These are phyloP conservation scores for Podarcis siculus DNA, from an alignment of 2,797 vertebrate species.

Conservation along the genomic window DNA sequence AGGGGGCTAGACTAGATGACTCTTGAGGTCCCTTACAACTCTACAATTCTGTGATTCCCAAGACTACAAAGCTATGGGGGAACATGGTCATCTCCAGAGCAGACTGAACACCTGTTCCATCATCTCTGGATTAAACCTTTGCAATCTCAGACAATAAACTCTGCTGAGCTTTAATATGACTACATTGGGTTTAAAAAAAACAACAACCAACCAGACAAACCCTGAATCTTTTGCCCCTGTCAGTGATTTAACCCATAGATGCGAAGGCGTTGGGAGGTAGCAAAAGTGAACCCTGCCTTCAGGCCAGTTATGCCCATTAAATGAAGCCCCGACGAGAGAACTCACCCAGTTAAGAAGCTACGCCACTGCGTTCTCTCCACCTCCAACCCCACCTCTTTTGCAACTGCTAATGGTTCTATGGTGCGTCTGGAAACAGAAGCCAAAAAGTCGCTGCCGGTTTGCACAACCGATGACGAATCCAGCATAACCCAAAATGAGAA, in stretches of 20 bases:
- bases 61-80: not conserved
- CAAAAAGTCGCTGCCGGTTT: not conserved
- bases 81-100: no score
- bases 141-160: no score
- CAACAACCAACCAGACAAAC: no score
- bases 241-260: slow-evolving; percentile 59
- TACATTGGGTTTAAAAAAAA: no score
- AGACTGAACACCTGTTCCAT: not conserved
- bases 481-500: not conserved
- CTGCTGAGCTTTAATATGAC: not conserved
- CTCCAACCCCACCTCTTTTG: no score
- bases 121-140: no score
- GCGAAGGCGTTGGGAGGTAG: slow-evolving; percentile 23
- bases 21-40: no score
- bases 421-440: not conserved
- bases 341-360: not conserved
- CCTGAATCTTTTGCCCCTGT: not conserved
- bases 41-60: no score
- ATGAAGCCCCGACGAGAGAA: no score
- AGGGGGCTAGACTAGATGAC: no score
- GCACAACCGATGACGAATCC: not conserved
- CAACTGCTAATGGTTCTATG: not conserved
- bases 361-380: no score
- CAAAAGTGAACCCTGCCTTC: rapidly evolving
- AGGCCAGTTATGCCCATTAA: not conserved